phyloP scores from a whole-genome alignment of 2,113 vertebrate genomes.

The Entelurus aequoreus region DNA sequence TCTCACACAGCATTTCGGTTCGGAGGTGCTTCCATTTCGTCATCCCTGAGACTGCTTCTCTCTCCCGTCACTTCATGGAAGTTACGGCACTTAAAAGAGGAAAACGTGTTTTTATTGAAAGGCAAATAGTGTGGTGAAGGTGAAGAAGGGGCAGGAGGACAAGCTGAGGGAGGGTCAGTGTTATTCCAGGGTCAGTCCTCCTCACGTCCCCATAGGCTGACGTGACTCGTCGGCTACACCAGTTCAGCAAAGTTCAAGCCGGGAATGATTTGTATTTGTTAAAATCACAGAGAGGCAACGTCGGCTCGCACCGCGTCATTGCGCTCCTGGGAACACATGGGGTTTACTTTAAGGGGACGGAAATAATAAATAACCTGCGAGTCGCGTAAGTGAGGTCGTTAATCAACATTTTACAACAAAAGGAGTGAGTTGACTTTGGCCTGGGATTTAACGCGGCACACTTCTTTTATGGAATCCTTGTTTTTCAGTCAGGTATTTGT shows the following conservation, averaged over 20 bases:
- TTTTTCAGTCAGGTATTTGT: too few species aligned
- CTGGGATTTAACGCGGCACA: too few species aligned
- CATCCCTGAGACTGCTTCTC: constrained; percentile 10
- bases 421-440: too few species aligned
- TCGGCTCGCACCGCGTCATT: background rate
- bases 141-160: constrained; percentile 18
- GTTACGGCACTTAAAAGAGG: too few species aligned
- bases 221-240: constrained; percentile 26
- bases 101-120: too few species aligned
- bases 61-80: background rate
- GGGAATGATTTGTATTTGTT: constrained; percentile 16
- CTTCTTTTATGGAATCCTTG: too few species aligned
- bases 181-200: constrained; percentile 20
- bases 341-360: background rate
- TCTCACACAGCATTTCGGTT: constrained; percentile 7
- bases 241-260: constrained; percentile 42
- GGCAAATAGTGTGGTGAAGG: background rate
- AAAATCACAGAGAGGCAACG: background rate
- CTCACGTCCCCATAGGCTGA: constrained; percentile 38
- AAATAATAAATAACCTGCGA: background rate
- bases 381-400: background rate
- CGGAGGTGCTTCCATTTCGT: constrained; percentile 18
- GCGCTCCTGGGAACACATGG: background rate
- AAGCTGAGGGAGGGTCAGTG: constrained; percentile 2
- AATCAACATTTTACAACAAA: background rate